phyloP scores from a whole-genome alignment of 2,888 invertebrate genomes.

The Marronus borbonicus region DNA sequence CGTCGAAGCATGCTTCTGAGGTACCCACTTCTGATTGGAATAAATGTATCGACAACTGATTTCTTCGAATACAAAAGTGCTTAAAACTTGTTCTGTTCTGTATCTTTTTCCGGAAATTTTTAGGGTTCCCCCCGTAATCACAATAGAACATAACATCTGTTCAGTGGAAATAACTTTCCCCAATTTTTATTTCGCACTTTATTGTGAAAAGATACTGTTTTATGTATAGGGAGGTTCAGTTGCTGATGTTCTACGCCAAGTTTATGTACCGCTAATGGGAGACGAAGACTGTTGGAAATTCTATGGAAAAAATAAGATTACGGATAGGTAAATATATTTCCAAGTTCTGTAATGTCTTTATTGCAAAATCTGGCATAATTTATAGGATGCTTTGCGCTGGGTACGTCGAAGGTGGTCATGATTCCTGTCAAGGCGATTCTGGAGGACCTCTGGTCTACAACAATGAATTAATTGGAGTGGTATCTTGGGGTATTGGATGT shows the following conservation, averaged over 20 bases:
- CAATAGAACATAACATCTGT: too few species aligned
- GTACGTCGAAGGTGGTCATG: constrained; percentile 48
- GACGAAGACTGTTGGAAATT: constrained; percentile 50
- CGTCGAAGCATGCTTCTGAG: too few species aligned
- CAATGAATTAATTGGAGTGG: constrained; percentile 63
- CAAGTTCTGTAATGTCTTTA: not conserved
- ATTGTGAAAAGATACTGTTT: not conserved
- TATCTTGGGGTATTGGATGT: constrained; percentile 69
- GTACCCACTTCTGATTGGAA: too few species aligned
- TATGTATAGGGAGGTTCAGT: constrained; percentile 40
- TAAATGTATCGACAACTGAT: too few species aligned
- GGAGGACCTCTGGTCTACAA: constrained; percentile 66
- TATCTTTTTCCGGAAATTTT: too few species aligned
- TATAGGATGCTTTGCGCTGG: constrained; percentile 50
- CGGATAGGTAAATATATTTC: constrained; percentile 40
- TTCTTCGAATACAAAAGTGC: too few species aligned
- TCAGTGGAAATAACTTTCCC: too few species aligned
- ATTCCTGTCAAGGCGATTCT: constrained; percentile 64
- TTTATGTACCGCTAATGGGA: constrained; percentile 53
- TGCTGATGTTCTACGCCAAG: constrained; percentile 49
- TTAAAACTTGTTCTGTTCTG: too few species aligned
- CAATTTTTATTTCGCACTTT: too few species aligned
- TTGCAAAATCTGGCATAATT: not conserved
- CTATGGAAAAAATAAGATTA: constrained; percentile 51
- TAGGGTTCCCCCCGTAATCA: too few species aligned